phyloP scores from a whole-genome alignment of 2,113 vertebrate genomes.

The Paramormyrops kingsleyae region DNA sequence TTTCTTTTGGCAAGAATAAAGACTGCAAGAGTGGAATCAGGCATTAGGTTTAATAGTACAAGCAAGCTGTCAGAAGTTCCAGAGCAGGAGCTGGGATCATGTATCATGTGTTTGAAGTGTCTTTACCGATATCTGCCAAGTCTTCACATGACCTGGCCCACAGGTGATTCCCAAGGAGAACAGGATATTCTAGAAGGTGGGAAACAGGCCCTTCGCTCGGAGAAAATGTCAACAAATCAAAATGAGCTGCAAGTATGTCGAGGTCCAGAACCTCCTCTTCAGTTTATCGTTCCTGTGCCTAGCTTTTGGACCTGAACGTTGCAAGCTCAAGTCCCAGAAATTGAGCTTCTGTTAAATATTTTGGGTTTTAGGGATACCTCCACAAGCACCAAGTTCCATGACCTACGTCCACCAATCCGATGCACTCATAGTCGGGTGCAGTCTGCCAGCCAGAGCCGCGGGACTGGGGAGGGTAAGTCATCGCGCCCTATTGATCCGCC shows the following conservation, averaged over 20 bases:
- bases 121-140: background rate
- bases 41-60: background rate
- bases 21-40: background rate
- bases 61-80: background rate
- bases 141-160: background rate
- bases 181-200: background rate
- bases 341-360: background rate
- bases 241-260: background rate
- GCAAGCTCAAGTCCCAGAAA: background rate
- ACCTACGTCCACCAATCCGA: background rate
- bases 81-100: background rate
- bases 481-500: constrained; percentile 60
- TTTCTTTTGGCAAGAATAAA: constrained; percentile 1
- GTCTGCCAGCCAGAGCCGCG: background rate
- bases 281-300: background rate
- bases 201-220: background rate
- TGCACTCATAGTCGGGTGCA: background rate
- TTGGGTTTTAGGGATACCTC: background rate
- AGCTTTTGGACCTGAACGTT: background rate
- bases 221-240: background rate
- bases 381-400: background rate
- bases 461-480: constrained; percentile 45
- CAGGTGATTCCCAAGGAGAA: background rate
- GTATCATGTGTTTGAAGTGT: background rate
- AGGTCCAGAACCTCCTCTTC: background rate